These are phyloP conservation scores for Epinotia demarniana DNA, from an alignment of 2,888 invertebrate species.

Conservation along the genomic window DNA sequence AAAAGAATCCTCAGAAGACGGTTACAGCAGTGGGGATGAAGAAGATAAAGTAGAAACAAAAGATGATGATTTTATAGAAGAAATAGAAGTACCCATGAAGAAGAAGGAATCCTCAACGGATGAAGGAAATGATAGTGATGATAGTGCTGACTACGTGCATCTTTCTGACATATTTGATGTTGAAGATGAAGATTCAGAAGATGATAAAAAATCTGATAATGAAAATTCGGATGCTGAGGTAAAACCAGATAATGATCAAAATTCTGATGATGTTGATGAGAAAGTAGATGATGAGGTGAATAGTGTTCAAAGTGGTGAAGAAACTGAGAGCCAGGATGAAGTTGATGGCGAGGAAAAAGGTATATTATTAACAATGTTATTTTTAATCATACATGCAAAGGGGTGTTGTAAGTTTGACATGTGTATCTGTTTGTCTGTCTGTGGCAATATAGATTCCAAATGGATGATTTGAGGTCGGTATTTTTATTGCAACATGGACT, in stretches of 20 bases:
- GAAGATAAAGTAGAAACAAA: conserved; percentile 45
- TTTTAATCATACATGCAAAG: background rate
- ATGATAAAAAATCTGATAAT: conserved; percentile 52
- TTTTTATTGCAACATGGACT: too few species aligned
- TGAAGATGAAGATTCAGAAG: conserved; percentile 65
- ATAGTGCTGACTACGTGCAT: conserved; percentile 70
- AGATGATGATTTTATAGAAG: conserved; percentile 66
- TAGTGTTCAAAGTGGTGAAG: conserved; percentile 49
- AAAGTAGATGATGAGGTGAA: conserved; percentile 31
- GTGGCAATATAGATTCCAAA: too few species aligned
- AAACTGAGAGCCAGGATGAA: conserved; percentile 49
- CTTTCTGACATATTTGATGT: conserved; percentile 74
- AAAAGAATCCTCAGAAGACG: conserved; percentile 74
- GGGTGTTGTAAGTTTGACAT: too few species aligned
- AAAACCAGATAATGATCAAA: conserved; percentile 47
- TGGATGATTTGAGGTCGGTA: too few species aligned
- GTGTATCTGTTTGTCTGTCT: too few species aligned
- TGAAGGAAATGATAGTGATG: conserved; percentile 73
- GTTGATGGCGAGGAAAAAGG: conserved; percentile 60
- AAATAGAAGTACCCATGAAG: conserved; percentile 69
- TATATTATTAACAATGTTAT: conserved; percentile 17
- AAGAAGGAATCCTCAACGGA: conserved; percentile 64
- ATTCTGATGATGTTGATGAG: conserved; percentile 45
- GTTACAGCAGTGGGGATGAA: conserved; percentile 70
- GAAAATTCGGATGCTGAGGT: conserved; percentile 45